Conservation (phyloP, 2,888 invertebrate genomes). For the Hydrotaea cyrtoneurina region DNA sequence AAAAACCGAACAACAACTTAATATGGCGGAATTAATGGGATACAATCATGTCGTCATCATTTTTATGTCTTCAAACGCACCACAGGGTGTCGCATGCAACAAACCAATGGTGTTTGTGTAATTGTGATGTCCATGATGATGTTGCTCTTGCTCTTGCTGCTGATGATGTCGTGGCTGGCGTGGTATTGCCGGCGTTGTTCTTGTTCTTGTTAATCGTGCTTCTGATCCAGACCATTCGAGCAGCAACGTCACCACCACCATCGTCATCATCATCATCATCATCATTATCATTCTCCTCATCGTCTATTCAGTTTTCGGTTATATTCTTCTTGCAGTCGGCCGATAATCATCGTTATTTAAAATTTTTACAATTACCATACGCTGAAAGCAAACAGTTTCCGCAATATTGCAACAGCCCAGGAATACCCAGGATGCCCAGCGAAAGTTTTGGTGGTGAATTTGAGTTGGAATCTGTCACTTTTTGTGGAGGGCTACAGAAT, state of each 20-base stretch:
- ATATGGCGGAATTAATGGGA: slow-evolving; percentile 54
- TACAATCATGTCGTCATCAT: slow-evolving; percentile 44
- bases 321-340: slow-evolving; percentile 7
- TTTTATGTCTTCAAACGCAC: slow-evolving; percentile 36
- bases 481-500: no score
- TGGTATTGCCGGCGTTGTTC: not conserved
- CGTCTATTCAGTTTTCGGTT: slow-evolving; percentile 5
- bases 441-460: no score
- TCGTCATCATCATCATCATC: slow-evolving; percentile 21
- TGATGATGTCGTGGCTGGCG: no score
- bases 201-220: slow-evolving; percentile 4
- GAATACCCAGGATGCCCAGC: not conserved
- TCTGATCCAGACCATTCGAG: not conserved
- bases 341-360: slow-evolving; percentile 1
- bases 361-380: slow-evolving; percentile 10
- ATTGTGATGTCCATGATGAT: slow-evolving; percentile 24
- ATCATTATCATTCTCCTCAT: slow-evolving; percentile 27
- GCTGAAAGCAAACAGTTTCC: not conserved
- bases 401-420: not conserved
- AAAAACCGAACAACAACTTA: slow-evolving; percentile 42
- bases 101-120: slow-evolving; percentile 23
- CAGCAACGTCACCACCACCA: slow-evolving; percentile 4
- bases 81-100: slow-evolving; percentile 8
- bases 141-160: not conserved
- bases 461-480: no score